Percentiles rank a stretch among this genome's conserved stretches.
phyloP scores from a whole-genome alignment of 1,140 invertebrate species.

The Ceratitis capitata region DNA sequence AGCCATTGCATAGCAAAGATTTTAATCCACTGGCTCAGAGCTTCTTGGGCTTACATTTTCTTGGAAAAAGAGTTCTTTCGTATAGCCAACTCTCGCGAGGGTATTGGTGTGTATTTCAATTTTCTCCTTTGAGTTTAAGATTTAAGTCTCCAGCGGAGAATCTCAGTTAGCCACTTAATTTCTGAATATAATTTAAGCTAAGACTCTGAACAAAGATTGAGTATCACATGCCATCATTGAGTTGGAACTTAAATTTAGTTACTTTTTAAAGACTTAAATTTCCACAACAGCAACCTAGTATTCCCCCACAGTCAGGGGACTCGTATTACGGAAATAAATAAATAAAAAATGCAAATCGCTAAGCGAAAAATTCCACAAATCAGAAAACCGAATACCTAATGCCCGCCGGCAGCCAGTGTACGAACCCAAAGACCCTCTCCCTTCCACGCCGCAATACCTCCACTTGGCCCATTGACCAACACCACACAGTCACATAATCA shows the following conservation, averaged over 20 bases:
- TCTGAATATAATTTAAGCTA: too few species aligned
- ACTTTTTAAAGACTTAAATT: not conserved
- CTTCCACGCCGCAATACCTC: not conserved
- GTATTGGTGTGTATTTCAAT: too few species aligned
- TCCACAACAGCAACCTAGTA: not conserved
- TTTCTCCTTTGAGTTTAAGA: too few species aligned
- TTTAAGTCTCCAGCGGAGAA: too few species aligned
- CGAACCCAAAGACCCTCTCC: not conserved
- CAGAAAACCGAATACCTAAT: not conserved
- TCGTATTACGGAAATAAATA: not conserved
- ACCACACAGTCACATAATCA: not conserved
- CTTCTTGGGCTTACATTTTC: too few species aligned
- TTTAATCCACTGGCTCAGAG: too few species aligned
- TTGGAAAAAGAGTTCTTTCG: too few species aligned
- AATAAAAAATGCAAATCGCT: constrained; percentile 18
- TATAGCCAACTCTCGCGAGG: too few species aligned
- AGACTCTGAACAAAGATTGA: too few species aligned
- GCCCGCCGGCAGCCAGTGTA: not conserved
- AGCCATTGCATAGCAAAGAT: too few species aligned
- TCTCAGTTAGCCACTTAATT: too few species aligned
- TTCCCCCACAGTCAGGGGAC: not conserved
- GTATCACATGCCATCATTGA: too few species aligned
- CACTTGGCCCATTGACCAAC: not conserved
- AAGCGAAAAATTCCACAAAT: constrained; percentile 2
- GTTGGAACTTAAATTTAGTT: not conserved